Percentiles rank a stretch among this genome's conserved stretches.
Evolutionary conservation across 2,113 vertebrate species (phyloP).

Genomic region (Recurvirostra avosetta): DNA sequence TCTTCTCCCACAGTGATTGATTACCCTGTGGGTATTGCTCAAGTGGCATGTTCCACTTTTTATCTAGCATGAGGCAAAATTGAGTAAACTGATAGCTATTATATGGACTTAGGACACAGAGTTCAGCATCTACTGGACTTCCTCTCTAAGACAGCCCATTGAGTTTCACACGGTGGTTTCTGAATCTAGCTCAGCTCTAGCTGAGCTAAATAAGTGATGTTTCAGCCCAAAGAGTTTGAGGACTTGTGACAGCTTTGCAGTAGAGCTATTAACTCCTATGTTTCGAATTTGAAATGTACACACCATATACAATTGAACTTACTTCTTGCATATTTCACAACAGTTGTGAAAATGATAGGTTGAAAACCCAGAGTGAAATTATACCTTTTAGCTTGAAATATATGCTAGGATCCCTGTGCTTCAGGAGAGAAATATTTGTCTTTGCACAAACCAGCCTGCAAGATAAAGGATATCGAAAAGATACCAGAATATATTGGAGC

Average conservation of each 20-base stretch:
- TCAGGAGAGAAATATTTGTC: neutral
- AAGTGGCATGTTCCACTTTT: neutral
- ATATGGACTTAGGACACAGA: neutral
- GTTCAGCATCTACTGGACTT: neutral
- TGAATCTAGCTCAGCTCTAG: neutral
- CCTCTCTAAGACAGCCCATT: neutral
- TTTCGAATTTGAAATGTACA: neutral
- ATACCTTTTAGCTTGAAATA: neutral
- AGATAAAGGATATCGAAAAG: neutral
- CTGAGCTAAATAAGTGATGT: neutral
- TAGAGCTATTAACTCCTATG: neutral
- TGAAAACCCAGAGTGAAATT: neutral
- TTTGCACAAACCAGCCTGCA: neutral
- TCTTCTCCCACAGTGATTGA: conserved; percentile 35
- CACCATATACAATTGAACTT: neutral
- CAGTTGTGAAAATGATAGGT: neutral
- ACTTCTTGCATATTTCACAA: neutral
- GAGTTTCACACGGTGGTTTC: neutral
- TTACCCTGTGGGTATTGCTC: neutral
- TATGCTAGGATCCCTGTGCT: neutral
- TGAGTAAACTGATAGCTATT: neutral
- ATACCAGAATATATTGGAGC: neutral
- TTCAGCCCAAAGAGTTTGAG: neutral
- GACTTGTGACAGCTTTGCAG: neutral
- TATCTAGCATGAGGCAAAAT: neutral